These are phyloP conservation scores for Pyrgilauda ruficollis DNA, from an alignment of 2,113 vertebrate genomes.

Conservation along the genomic window DNA sequence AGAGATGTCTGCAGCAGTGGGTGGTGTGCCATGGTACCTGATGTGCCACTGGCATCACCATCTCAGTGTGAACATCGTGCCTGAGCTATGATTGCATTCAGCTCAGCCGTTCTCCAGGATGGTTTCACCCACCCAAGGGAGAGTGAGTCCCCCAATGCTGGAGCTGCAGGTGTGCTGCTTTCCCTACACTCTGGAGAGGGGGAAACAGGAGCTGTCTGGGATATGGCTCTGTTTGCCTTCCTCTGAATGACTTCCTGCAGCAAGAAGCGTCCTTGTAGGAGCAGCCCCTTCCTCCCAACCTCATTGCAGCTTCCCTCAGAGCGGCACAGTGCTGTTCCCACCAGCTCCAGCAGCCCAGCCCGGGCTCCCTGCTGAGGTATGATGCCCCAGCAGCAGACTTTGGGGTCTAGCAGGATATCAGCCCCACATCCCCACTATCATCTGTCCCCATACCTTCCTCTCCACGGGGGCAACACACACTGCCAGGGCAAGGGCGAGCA, in stretches of 20 bases:
- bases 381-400: not conserved
- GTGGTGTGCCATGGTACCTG: rapidly evolving
- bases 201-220: not conserved
- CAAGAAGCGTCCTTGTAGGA: not conserved
- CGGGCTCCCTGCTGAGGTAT: not conserved
- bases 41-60: rapidly evolving
- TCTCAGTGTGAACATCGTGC: rapidly evolving
- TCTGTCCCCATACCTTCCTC: not conserved
- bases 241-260: not conserved
- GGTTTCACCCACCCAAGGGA: not conserved
- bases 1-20: not conserved
- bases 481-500: not conserved
- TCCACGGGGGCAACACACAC: rapidly evolving
- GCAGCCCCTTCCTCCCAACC: not conserved
- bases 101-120: rapidly evolving
- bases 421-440: rapidly evolving
- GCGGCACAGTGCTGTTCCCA: rapidly evolving
- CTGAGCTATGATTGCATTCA: not conserved
- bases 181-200: rapidly evolving
- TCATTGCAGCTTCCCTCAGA: rapidly evolving
- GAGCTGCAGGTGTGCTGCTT: rapidly evolving
- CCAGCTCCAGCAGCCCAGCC: not conserved
- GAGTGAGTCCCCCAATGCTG: rapidly evolving
- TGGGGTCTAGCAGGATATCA: not conserved
- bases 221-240: not conserved